Evolutionary conservation across 1,140 invertebrate species (phyloP), one percentile per base, ranked within the genome.

Genomic region (Drosophila arizonae): DNA sequence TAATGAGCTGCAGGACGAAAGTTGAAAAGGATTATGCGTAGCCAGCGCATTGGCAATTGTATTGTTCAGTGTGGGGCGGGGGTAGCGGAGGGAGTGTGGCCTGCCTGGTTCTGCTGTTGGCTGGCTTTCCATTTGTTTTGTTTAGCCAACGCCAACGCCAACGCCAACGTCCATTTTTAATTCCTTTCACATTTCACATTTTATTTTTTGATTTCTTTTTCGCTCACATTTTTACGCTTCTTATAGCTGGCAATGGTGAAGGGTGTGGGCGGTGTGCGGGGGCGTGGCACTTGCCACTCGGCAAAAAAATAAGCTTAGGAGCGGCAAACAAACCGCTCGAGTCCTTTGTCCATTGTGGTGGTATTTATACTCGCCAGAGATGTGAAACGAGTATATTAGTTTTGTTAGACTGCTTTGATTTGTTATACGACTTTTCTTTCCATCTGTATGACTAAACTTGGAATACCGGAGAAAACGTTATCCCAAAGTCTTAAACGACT

Each of bases 291-390:
- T 82, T 50, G 68, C 67, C 26, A 76, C 80, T 84, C 65, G 51
- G 76, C 36, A 39, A 70, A 79, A 63, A 87, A 87, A 87, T 88
- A 82, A 87, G 82, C 82, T 87, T 87, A 87, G 76, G 60, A 88
- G 69, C 69, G 77, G 62, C 76, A 88, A 87, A 88, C 77, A 88
- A 85, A 80, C 73, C 79, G 69, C 77, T 67, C 46, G 67, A 64
- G 56, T 70, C 73, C 66, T 66, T 78, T 86, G 67, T 76, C 17
- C 70, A 68, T 79, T 79, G 71, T 79, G 60, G 70, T 63, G 46
- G 56, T 58, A 63, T 72, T 62, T 67, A 17, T 46, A 46, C 17
- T 46, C 21, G 15, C 21, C 48, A 28, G 6, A 46, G 6, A 15
- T 11, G 21, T 4, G 4, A 11, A 39, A 3, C 2, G 36, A 39